Percentiles rank a stretch among this genome's conserved stretches.
phyloP scores from a whole-genome alignment of 1,140 invertebrate species.

The Drosophila arizonae region DNA sequence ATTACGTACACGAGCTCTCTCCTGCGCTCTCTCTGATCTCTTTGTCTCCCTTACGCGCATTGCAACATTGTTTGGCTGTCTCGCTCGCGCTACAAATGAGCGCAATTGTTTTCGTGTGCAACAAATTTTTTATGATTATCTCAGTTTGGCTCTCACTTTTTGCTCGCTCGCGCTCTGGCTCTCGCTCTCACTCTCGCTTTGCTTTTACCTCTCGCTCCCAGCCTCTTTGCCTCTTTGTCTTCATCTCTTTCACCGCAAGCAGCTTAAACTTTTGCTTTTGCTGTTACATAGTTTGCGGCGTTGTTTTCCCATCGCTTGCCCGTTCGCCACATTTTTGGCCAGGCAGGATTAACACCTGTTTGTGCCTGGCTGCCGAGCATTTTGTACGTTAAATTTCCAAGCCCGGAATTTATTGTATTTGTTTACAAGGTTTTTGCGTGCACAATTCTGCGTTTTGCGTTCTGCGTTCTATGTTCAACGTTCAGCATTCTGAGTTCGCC shows the following conservation, averaged over 20 bases:
- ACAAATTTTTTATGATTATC: constrained; percentile 62
- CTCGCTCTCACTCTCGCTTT: no score
- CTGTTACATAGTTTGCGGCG: constrained; percentile 36
- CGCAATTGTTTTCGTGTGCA: constrained; percentile 67
- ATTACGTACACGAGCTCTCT: constrained; percentile 38
- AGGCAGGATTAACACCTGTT: constrained; percentile 75
- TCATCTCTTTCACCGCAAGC: constrained; percentile 16
- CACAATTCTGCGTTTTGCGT: constrained; percentile 47
- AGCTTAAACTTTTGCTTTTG: constrained; percentile 51
- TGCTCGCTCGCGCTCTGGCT: no score
- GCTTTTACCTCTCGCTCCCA: no score
- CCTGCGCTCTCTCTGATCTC: constrained; percentile 10
- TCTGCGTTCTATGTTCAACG: constrained; percentile 21
- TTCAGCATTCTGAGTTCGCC: constrained; percentile 16
- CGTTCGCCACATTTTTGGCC: constrained; percentile 26
- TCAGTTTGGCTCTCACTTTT: constrained; percentile 1
- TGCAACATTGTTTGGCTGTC: not conserved
- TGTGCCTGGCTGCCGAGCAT: constrained; percentile 54
- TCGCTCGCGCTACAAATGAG: constrained; percentile 60
- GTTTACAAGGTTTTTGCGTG: constrained; percentile 79
- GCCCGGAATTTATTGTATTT: constrained; percentile 77
- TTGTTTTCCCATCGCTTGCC: not conserved
- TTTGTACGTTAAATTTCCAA: constrained; percentile 57
- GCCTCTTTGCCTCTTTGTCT: not conserved
- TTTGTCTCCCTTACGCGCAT: not conserved